These are phyloP conservation scores for Dinomys branickii DNA, from an alignment of 2,113 vertebrate genomes.

Conservation along the genomic window DNA sequence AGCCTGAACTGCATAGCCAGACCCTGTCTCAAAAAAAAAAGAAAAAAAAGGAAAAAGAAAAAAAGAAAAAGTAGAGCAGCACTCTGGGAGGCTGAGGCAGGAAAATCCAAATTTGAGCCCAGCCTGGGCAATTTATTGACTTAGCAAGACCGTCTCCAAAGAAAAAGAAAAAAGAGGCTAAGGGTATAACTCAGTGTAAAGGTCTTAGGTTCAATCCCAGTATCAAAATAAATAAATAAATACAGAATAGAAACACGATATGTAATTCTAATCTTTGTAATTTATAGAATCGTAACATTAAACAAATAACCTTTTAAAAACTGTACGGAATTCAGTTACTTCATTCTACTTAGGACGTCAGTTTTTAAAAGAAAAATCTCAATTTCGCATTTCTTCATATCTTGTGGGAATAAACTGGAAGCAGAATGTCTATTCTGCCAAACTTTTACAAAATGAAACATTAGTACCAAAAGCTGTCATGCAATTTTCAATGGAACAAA, in stretches of 20 bases:
- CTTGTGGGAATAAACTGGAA: conserved; percentile 27
- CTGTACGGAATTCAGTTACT: background rate
- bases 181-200: background rate
- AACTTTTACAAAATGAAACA: background rate
- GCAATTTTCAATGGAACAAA: conserved; percentile 37
- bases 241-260: background rate
- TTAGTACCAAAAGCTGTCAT: background rate
- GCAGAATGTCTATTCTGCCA: background rate
- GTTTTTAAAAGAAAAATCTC: conserved; percentile 3
- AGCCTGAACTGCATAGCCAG: background rate
- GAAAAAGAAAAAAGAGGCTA: background rate
- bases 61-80: too few relatives aligned
- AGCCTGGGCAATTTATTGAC: background rate
- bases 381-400: background rate
- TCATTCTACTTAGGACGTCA: conserved; percentile 1
- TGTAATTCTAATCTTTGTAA: background rate
- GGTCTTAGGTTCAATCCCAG: background rate
- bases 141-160: background rate
- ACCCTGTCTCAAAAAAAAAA: background rate
- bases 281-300: background rate
- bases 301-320: conserved; percentile 27
- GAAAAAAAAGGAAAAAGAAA: background rate
- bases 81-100: background rate
- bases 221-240: background rate
- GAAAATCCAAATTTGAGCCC: background rate